Evolutionary conservation across 2,888 invertebrate genomes (phyloP), one percentile per base, ranked within the genome.

Genomic region (Dastarcus helophoroides): DNA sequence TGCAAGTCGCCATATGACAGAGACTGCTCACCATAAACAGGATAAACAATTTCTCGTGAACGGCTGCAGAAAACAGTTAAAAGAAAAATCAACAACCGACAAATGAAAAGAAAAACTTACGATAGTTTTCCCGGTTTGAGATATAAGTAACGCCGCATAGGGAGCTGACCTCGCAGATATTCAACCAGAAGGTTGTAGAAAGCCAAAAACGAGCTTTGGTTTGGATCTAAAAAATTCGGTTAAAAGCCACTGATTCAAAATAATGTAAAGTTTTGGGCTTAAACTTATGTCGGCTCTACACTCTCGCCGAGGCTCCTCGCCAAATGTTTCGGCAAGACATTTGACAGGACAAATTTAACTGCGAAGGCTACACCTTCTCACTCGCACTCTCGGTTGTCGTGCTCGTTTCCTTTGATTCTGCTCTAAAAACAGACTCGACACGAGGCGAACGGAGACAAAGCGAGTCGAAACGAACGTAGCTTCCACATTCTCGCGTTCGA

Each of bases 81-180:
- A 8, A 14, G 14, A 25, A 22, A 17, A 31, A 22, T 10, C 14
- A 26, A 22, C 16, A 34, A 33, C 22, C 15, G 13, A 17, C n/a
- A 26, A 17, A 16, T 14, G 3, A 35, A 19, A n/a, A n/a, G n/a
- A 19, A 13, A 13, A 14, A 76, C 85, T 82, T 68, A 91, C 91
- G 86, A 68, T 91, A 93, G 60, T 93, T 91, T 67, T 93, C 91
- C 57, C 80, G 75, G 65, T 93, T 93, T 39, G 90, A 89, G 56
- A 93, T 82, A 58, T 89, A 91, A 9, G 90, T 89, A 21, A 91
- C 90, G 31, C 89, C 89, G 41, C 85, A 81, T n/a, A 91, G 68
- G 30, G 88, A 76, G 38, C 77, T 76, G 43, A 90, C 73, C 67
- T 91, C 91, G 47, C 83, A 68, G 42, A 83, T 70, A 62, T 86